phyloP scores from a whole-genome alignment of 2,797 vertebrate genomes.

The Clamator glandarius region DNA sequence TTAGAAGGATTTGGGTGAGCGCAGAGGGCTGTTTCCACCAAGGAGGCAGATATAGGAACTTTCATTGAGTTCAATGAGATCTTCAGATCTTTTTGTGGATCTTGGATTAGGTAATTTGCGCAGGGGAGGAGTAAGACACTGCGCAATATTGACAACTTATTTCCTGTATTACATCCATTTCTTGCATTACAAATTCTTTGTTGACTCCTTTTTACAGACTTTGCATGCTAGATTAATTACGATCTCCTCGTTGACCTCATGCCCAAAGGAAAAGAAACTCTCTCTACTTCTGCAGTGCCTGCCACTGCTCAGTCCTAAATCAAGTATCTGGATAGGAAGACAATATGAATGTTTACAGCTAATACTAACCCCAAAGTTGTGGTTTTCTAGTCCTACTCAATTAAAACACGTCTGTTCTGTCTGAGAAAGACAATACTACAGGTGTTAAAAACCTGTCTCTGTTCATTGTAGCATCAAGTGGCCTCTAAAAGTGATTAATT shows the following conservation, averaged over 20 bases:
- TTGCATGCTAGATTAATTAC: background rate
- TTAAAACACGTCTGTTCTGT: background rate
- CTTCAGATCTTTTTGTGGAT: background rate
- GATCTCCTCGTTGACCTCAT: background rate
- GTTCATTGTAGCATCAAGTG: background rate
- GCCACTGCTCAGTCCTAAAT: background rate
- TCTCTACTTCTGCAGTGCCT: background rate
- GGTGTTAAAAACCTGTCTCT: background rate
- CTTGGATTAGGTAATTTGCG: background rate
- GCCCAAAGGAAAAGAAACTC: background rate
- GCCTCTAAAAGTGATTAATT: constrained; percentile 50
- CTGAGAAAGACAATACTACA: background rate
- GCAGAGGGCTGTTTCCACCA: background rate
- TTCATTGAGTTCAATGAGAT: background rate
- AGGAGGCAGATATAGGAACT: background rate
- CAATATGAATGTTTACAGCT: background rate
- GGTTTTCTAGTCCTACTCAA: background rate
- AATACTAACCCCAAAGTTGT: background rate
- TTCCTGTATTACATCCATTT: background rate
- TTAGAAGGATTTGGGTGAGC: background rate
- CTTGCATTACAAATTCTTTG: background rate
- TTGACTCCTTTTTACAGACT: background rate
- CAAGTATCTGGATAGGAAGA: background rate
- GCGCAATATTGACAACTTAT: background rate
- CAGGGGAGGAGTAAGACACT: background rate